Conservation (phyloP, 2,888 invertebrate species). For the Leucozona laternaria region DNA sequence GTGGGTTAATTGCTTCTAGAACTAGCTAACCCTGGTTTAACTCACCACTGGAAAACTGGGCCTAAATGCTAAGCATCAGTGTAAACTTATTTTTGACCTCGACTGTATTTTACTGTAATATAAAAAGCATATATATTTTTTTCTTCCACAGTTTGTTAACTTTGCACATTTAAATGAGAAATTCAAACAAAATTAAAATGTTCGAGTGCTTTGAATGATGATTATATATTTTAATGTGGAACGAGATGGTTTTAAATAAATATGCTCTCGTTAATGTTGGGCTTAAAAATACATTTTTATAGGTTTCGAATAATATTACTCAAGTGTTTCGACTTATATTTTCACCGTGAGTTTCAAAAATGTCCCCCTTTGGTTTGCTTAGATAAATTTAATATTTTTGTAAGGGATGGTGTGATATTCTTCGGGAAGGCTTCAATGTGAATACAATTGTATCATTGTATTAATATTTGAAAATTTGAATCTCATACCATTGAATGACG, state of each 20-base stretch:
- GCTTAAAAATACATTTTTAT: neutral
- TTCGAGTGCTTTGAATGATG: neutral
- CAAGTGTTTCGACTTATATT: neutral
- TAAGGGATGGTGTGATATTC: neutral
- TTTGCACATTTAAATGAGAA: neutral
- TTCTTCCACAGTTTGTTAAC: neutral
- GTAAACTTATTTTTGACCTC: neutral
- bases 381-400: neutral
- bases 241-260: neutral
- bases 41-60: no score
- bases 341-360: neutral
- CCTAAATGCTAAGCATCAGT: no score
- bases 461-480: neutral
- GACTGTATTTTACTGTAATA: neutral
- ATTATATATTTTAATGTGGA: neutral
- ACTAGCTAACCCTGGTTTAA: no score
- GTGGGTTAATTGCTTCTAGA: no score
- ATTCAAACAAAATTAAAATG: constrained; percentile 4
- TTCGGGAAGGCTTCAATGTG: neutral
- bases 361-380: neutral
- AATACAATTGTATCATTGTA: no score
- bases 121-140: neutral
- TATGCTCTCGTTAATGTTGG: neutral
- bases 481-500: neutral
- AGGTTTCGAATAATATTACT: neutral